Percentiles rank a stretch among this genome's conserved stretches.
Evolutionary conservation across 2,797 vertebrate genomes (phyloP).

Genomic region (Myotis daubentonii): DNA sequence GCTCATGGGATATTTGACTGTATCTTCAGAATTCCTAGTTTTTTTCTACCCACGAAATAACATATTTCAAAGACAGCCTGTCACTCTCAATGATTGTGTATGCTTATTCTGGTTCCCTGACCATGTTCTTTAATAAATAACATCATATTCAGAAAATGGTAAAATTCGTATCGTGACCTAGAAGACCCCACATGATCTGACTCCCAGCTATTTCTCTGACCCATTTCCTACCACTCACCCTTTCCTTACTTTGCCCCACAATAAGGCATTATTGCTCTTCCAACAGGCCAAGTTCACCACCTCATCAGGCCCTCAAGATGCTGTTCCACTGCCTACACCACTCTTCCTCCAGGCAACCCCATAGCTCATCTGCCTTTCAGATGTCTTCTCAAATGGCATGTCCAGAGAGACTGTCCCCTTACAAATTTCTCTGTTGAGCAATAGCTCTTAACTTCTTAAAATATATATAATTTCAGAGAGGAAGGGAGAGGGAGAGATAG

Average conservation of each 20-base stretch:
- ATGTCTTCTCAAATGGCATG: not conserved
- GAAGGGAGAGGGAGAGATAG: too few relatives aligned
- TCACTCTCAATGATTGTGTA: not conserved
- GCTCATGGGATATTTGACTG: not conserved
- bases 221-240: not conserved
- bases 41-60: constrained; percentile 16
- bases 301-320: not conserved
- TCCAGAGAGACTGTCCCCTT: not conserved
- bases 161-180: not conserved
- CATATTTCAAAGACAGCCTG: constrained; percentile 36
- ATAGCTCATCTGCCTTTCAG: not conserved
- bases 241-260: not conserved
- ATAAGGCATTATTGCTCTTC: not conserved
- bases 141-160: not conserved
- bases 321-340: not conserved
- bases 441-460: not conserved
- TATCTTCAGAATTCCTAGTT: not conserved
- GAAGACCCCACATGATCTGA: not conserved
- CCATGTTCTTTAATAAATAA: constrained; percentile 16
- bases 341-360: not conserved
- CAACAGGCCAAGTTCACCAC: not conserved
- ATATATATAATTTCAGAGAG: too few relatives aligned
- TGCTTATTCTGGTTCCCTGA: not conserved
- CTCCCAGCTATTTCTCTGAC: not conserved
- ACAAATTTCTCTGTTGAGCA: not conserved